These are phyloP conservation scores for Ctenopoma kingsleyae DNA, from an alignment of 2,797 vertebrate genomes.

Conservation along the genomic window DNA sequence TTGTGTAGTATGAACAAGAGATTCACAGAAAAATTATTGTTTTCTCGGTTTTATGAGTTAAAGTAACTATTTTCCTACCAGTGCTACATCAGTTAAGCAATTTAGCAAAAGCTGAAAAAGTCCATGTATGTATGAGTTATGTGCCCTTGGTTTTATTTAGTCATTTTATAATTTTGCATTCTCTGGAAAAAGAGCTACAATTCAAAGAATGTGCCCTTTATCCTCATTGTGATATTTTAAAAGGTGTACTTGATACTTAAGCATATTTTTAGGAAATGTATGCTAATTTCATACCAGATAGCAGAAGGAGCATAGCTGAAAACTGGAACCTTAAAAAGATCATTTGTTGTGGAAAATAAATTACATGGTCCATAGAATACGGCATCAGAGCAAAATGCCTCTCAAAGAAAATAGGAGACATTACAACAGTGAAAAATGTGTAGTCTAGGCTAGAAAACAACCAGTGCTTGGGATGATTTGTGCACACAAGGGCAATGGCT, in stretches of 20 bases:
- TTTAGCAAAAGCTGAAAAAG: not conserved
- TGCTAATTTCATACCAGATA: slow-evolving; percentile 49
- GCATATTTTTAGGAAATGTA: slow-evolving; percentile 39
- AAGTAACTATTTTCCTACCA: not conserved
- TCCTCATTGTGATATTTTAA: slow-evolving; percentile 26
- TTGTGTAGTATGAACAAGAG: not conserved
- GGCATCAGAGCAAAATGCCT: slow-evolving; percentile 46
- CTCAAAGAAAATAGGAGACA: slow-evolving; percentile 42
- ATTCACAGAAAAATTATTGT: not conserved
- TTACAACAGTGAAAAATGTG: slow-evolving; percentile 35
- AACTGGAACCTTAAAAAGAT: slow-evolving; percentile 42
- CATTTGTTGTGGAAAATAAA: slow-evolving; percentile 55
- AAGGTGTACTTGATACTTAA: slow-evolving; percentile 7
- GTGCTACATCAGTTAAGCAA: not conserved
- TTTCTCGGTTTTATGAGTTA: not conserved
- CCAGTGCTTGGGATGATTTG: slow-evolving; percentile 40
- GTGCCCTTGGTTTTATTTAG: slow-evolving; percentile 24
- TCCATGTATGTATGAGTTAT: not conserved
- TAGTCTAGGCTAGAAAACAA: slow-evolving; percentile 34
- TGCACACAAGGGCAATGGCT: slow-evolving; percentile 49
- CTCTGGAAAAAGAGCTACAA: not conserved
- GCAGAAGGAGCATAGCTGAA: slow-evolving; percentile 20
- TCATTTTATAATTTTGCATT: slow-evolving; percentile 12
- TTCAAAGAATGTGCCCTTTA: slow-evolving; percentile 17
- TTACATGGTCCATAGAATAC: slow-evolving; percentile 43